Evolutionary conservation across 64 coral and sea anemone genomes (phyloP), one percentile per base, ranked within the genome.

Genomic region (Pocillopora verrucosa): DNA sequence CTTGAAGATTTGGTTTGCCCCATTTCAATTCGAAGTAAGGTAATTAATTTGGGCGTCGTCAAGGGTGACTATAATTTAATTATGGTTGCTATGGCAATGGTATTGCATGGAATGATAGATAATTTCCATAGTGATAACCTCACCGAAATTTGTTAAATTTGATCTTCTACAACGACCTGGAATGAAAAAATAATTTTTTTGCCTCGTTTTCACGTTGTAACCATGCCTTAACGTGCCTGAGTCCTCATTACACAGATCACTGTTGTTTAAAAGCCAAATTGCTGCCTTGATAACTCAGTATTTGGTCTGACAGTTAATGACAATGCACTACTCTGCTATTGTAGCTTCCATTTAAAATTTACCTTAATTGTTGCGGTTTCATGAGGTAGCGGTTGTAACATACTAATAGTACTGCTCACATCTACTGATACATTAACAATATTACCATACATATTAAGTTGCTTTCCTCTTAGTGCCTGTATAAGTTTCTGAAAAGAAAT

Each of bases 351-450:
- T 72, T 86, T 86, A 9, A 86, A 36, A 4, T 86, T n/a, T 0
- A 86, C 67, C 56, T 86, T 86, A 24, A 86, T 86, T 22, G 64
- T 86, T 12, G 19, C 67, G 15, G 14, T 13, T 56, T 86, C 13
- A 36, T 69, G 16, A 34, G 19, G 12, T 20, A 86, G 11, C 22
- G 37, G 20, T 4, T 62, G 86, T 19, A 88, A 59, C n/a, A 88
- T 17, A 35, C 9, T 34, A 13, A 77, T 56, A 17, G 86, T 76
- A 10, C 76, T 70, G 4, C 17, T 13, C 22, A 76, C 73, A 76
- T 77, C 35, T 36, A 72, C 86, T 76, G 86, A n/a, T 11, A 76
- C 86, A 88, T 76, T 76, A 12, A 87, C 85, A 87, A 87, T 25
- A 70, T 87, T 88, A 16, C 68, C 86, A 88, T 1, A 22, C 4